A percentile compares a stretch with the other conserved stretches of the same genome.
Conservation (phyloP, 1,140 invertebrate genomes). For the Panonychus citri region DNA sequence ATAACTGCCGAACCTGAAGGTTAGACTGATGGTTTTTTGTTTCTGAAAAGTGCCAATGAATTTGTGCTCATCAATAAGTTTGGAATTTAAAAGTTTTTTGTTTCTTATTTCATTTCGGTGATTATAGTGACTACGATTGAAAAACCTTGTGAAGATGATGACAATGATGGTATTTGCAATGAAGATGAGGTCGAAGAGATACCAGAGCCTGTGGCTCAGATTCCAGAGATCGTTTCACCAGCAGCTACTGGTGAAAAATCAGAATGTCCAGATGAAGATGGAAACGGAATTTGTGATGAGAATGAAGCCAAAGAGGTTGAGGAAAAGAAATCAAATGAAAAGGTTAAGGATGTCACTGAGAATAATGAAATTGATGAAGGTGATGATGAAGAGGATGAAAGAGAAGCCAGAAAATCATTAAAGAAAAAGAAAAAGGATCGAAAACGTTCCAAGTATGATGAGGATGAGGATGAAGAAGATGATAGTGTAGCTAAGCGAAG, state of each 20-base stretch:
- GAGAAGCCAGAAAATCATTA: background rate
- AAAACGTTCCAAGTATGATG: background rate
- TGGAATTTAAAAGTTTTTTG: no score
- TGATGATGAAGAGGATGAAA: constrained; percentile 6
- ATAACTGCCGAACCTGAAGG: no score
- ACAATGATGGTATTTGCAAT: constrained; percentile 1
- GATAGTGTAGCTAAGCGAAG: constrained; percentile 2
- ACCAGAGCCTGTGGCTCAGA: background rate
- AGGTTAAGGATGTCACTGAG: background rate
- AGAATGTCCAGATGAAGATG: constrained; percentile 2
- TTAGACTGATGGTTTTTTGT: no score
- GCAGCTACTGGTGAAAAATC: constrained; percentile 3
- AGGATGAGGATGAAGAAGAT: constrained; percentile 11
- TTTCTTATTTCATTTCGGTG: no score
- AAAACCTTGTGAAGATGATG: background rate
- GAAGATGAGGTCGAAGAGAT: background rate
- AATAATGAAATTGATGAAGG: constrained; percentile 8
- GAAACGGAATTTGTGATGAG: constrained; percentile 2
- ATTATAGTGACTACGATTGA: background rate
- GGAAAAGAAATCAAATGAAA: background rate
- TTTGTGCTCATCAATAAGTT: no score
- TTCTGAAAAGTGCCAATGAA: no score
- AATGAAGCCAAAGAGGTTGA: constrained; percentile 1
- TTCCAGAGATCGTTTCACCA: background rate
- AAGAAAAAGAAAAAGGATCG: constrained; percentile 4